Evolutionary conservation across 1,140 invertebrate species (phyloP), one percentile per base, ranked within the genome.

Genomic region (Drosophila nigromelanica): DNA sequence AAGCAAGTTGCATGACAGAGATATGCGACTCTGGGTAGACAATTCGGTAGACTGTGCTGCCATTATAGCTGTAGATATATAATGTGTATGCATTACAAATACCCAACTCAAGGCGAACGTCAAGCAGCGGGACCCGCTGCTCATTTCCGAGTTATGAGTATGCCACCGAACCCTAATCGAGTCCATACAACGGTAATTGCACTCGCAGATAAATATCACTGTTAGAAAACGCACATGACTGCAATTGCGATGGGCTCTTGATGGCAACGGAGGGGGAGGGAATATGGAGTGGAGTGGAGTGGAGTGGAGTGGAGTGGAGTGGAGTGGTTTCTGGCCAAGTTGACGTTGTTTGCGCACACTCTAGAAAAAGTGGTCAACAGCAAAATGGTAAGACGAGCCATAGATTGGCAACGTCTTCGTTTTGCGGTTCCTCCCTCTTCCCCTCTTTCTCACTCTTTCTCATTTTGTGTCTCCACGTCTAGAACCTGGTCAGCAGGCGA

Each of bases 181-280:
- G 81, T 73, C 67, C 81, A 86, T 86, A 76, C 82, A 86, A 87
- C 83, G 82, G 79, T 83, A 87, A 87, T 89, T 89, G 79, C 78
- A 79, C 79, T 83, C 39, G 76, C 69, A 73, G 79, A 87, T 89
- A 89, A 87, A 89, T 87, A 87, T 83, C 79, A 87, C 76, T 79
- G 82, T 87, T 87, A 87, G 82, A 89, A 87, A 78, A 86, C 82
- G 83, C 83, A 86, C 83, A 83, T 79, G 78, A 67, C 66, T 69
- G 51, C 54, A 59, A 48, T 47, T 39, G 68, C 24, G 11, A 55
- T 27, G 47, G 47, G 24, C 27, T 14, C 33, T 5, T n/a, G 21
- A 12, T 6, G 39, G 15, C 10, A 5, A 21, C 3, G 14, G 11
- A 8, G 18, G n/a, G 51, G 14, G n/a, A 59, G 14, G 18, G 5